phyloP scores from a whole-genome alignment of 2,113 vertebrate genomes.

The Tragelaphus imberbis region DNA sequence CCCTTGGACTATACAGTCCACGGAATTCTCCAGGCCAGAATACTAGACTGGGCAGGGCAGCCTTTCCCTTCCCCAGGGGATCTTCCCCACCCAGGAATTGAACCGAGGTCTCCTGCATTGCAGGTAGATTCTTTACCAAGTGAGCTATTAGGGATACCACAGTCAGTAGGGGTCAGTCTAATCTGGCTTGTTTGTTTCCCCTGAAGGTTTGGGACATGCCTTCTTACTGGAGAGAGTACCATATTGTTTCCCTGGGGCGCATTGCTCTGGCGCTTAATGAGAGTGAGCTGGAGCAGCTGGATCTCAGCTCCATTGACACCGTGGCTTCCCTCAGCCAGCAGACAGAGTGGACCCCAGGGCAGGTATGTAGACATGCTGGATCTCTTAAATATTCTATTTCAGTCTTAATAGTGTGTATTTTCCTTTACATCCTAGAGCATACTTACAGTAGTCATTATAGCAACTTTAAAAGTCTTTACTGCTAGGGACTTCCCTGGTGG shows the following conservation, averaged over 20 bases:
- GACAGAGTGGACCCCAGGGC: constrained; percentile 76
- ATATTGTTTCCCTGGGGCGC: constrained; percentile 78
- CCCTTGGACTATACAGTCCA: neutral
- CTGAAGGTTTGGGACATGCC: constrained; percentile 78
- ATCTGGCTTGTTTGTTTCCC: neutral
- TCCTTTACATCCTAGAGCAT: neutral
- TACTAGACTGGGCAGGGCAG: neutral
- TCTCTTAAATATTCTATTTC: neutral
- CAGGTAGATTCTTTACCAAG: neutral
- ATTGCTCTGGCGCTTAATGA: constrained; percentile 79
- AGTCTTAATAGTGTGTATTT: neutral
- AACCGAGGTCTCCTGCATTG: neutral
- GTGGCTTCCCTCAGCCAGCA: constrained; percentile 78
- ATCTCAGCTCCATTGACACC: constrained; percentile 79
- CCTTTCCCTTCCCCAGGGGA: neutral
- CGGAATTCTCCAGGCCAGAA: neutral
- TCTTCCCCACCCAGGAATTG: neutral
- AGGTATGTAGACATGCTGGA: constrained; percentile 65
- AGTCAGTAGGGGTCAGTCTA: neutral
- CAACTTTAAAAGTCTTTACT: neutral
- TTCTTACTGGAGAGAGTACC: constrained; percentile 78
- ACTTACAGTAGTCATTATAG: neutral
- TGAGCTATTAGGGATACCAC: neutral
- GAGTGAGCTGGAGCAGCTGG: constrained; percentile 77
- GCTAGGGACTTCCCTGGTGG: neutral